Percentiles rank a stretch among this genome's conserved stretches.
These are phyloP conservation scores for Bucorvus abyssinicus DNA, from an alignment of 2,797 vertebrate species.

Conservation along the genomic window DNA sequence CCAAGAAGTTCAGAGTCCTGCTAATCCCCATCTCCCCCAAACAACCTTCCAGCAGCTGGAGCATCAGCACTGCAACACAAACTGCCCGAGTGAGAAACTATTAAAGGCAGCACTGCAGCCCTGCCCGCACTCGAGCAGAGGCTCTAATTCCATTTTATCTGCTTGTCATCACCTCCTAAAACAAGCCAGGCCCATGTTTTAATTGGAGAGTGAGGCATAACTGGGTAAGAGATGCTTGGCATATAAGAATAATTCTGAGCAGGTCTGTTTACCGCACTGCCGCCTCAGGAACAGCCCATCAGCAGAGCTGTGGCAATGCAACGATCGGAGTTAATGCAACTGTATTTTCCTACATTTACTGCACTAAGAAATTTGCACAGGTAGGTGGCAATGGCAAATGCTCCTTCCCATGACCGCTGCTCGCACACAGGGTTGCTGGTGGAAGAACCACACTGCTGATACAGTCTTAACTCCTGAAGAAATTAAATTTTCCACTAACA, in stretches of 20 bases:
- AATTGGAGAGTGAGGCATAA: background rate
- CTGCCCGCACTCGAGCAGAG: fast-evolving
- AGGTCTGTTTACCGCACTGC: background rate
- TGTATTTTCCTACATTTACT: background rate
- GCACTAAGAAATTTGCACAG: background rate
- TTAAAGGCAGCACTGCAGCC: background rate
- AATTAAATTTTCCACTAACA: too few species aligned
- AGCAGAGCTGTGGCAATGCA: background rate
- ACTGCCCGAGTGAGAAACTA: background rate
- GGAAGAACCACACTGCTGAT: background rate
- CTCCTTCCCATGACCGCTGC: background rate
- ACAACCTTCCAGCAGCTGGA: background rate
- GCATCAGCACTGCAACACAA: background rate
- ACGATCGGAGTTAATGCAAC: background rate
- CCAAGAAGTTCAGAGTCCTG: fast-evolving
- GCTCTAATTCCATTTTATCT: constrained; percentile 49
- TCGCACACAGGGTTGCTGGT: background rate
- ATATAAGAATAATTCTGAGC: background rate
- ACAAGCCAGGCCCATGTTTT: constrained; percentile 2
- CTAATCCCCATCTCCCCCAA: background rate
- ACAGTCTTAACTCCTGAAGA: background rate
- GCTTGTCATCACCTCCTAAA: constrained; percentile 53
- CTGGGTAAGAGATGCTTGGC: background rate
- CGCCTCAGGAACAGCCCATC: background rate
- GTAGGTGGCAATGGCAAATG: background rate